phyloP scores from a whole-genome alignment of 35 echinoderm and acorn worm species.

The Ophioderma brevispina region DNA sequence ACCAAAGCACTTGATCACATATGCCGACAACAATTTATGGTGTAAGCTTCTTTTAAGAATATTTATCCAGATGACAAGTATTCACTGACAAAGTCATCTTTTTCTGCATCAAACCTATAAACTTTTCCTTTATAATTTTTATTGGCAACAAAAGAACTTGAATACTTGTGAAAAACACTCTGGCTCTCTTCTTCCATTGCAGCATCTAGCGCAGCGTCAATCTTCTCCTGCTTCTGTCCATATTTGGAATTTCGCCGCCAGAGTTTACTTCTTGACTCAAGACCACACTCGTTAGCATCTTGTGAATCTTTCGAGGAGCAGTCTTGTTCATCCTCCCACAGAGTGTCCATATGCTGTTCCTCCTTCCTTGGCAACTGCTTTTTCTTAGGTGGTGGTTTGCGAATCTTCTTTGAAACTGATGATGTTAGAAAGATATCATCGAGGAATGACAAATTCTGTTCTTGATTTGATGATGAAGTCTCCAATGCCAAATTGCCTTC shows the following conservation, averaged over 20 bases:
- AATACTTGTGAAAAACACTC: constrained; percentile 28
- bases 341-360: no score
- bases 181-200: background rate
- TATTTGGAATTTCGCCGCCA: background rate
- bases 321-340: no score
- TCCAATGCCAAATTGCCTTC: background rate
- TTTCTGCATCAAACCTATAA: background rate
- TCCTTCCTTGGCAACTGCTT: background rate
- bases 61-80: background rate
- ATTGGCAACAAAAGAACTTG: constrained; percentile 23
- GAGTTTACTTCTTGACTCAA: background rate
- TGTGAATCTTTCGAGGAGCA: no score
- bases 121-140: background rate
- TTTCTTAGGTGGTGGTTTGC: constrained; percentile 57
- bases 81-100: background rate
- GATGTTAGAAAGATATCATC: constrained; percentile 68
- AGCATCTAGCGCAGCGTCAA: background rate
- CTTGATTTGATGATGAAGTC: background rate
- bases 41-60: no score
- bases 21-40: no score
- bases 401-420: background rate
- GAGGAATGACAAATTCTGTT: constrained; percentile 55
- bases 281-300: no score
- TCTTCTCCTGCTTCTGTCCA: background rate
- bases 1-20: no score